These are phyloP conservation scores for Petrolisthes manimaculis DNA, from an alignment of 2,888 invertebrate genomes.

Conservation along the genomic window DNA sequence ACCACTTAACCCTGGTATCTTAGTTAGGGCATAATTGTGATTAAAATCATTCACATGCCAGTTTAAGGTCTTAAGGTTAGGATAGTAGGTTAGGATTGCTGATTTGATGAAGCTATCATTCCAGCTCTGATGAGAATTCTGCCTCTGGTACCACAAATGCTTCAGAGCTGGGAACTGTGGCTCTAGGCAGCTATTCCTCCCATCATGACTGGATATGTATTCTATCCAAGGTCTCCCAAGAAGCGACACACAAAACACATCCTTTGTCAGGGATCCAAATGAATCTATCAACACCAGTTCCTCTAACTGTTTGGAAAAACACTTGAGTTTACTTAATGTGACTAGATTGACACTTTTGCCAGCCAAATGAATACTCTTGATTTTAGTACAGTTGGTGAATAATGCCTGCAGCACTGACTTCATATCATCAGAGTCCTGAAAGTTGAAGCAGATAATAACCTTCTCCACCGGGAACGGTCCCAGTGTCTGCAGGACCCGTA, in stretches of 20 bases:
- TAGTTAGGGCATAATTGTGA: slow-evolving; percentile 56
- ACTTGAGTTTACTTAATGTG: slow-evolving; percentile 49
- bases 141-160: slow-evolving; percentile 45
- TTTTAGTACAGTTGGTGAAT: slow-evolving; percentile 53
- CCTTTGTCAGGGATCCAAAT: slow-evolving; percentile 50
- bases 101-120: slow-evolving; percentile 58
- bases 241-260: slow-evolving; percentile 54
- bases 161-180: slow-evolving; percentile 55
- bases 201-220: slow-evolving; percentile 60
- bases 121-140: slow-evolving; percentile 52
- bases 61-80: slow-evolving; percentile 49
- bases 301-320: slow-evolving; percentile 53
- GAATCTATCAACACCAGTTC: slow-evolving; percentile 55
- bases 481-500: slow-evolving; percentile 40
- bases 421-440: slow-evolving; percentile 50
- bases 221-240: slow-evolving; percentile 54
- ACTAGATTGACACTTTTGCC: slow-evolving; percentile 52
- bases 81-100: slow-evolving; percentile 55
- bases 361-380: slow-evolving; percentile 52
- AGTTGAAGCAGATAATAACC: slow-evolving; percentile 48
- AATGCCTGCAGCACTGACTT: slow-evolving; percentile 52
- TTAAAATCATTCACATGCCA: slow-evolving; percentile 60
- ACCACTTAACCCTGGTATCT: slow-evolving; percentile 53
- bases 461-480: slow-evolving; percentile 55
- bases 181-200: slow-evolving; percentile 54